Percentiles rank a stretch among this genome's conserved stretches.
Conservation (phyloP, 2,113 vertebrate species). For the Loxodonta africana region DNA sequence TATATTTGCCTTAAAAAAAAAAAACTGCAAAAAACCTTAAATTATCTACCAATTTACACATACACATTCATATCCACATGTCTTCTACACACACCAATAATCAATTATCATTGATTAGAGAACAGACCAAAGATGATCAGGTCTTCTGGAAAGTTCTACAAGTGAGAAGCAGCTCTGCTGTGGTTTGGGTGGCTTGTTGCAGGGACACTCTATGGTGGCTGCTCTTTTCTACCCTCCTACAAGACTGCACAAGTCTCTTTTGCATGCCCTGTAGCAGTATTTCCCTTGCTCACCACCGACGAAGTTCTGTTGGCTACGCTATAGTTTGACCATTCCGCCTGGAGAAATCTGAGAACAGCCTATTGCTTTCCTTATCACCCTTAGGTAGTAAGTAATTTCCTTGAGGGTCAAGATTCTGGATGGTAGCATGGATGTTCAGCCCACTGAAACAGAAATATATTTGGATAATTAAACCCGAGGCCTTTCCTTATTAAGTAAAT, state of each 20-base stretch:
- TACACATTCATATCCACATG: background rate
- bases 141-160: background rate
- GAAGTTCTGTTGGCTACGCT: background rate
- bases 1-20: background rate
- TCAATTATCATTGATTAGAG: background rate
- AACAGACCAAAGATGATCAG: background rate
- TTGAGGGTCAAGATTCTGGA: background rate
- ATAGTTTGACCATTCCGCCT: background rate
- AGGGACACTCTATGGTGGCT: background rate
- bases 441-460: background rate
- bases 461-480: background rate
- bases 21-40: background rate
- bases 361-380: background rate
- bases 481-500: background rate
- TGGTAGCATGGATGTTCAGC: background rate
- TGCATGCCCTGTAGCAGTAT: no score
- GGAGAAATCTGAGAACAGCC: background rate
- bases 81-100: no score
- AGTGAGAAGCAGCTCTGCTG: no score
- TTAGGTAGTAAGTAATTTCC: background rate
- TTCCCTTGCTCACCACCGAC: background rate
- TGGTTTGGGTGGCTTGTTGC: no score
- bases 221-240: background rate
- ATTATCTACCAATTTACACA: background rate
- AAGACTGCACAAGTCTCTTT: background rate